Conservation (phyloP, 1,140 invertebrate species). For the Myzus persicae region DNA sequence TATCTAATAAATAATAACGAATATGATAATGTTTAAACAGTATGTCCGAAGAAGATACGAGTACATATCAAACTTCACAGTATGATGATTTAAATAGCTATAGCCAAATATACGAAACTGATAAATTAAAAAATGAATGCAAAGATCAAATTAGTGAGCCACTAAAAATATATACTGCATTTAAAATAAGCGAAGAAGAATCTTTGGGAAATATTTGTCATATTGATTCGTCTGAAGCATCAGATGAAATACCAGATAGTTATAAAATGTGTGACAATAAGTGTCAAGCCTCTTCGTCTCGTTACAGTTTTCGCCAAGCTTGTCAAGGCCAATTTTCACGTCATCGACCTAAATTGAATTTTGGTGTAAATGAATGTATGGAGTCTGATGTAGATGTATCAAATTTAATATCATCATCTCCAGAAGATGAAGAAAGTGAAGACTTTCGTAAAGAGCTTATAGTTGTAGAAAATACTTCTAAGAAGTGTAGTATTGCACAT, state of each 20-base stretch:
- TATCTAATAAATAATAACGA: background rate
- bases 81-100: slow-evolving; percentile 57
- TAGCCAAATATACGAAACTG: slow-evolving; percentile 47
- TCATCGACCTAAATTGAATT: slow-evolving; percentile 27
- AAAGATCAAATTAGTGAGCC: slow-evolving; percentile 41
- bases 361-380: slow-evolving; percentile 38
- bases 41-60: slow-evolving; percentile 49
- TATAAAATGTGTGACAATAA: slow-evolving; percentile 50
- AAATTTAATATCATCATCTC: slow-evolving; percentile 63
- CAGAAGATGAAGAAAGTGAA: slow-evolving; percentile 63
- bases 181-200: slow-evolving; percentile 61
- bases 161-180: slow-evolving; percentile 58
- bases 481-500: slow-evolving; percentile 60
- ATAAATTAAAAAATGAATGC: slow-evolving; percentile 49
- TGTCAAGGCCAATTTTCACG: background rate
- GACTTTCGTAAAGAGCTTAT: slow-evolving; percentile 59
- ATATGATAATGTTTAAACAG: background rate
- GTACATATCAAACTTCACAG: slow-evolving; percentile 55
- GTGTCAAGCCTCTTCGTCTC: background rate
- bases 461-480: slow-evolving; percentile 33
- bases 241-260: slow-evolving; percentile 67
- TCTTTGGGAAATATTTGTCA: slow-evolving; percentile 70
- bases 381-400: slow-evolving; percentile 61
- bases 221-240: slow-evolving; percentile 82
- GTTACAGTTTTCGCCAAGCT: slow-evolving; percentile 48